Evolutionary conservation across 2,113 vertebrate species (phyloP).

Genomic region (Anhinga anhinga): DNA sequence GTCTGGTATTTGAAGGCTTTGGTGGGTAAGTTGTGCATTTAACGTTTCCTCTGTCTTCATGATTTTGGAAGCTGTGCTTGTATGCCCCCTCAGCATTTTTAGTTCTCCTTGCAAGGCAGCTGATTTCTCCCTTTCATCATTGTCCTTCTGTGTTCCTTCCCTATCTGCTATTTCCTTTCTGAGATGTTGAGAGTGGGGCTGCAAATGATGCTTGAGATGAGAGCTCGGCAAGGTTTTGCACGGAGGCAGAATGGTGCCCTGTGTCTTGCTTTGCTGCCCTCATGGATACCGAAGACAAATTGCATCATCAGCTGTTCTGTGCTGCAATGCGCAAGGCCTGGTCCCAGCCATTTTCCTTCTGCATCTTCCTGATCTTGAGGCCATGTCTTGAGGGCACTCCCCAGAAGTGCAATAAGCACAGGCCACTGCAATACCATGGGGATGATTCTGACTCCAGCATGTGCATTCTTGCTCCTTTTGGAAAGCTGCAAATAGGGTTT

Average conservation of each 20-base stretch:
- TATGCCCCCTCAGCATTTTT: not conserved
- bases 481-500: not conserved
- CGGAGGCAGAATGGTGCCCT: fast-evolving
- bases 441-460: not conserved
- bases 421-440: not conserved
- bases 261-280: not conserved
- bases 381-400: fast-evolving
- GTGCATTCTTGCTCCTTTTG: not conserved
- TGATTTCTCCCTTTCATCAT: not conserved
- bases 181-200: not conserved
- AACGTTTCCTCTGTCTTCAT: not conserved
- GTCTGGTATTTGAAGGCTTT: not conserved
- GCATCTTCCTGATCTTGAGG: not conserved
- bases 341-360: not conserved
- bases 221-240: not conserved
- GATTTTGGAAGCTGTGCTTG: not conserved
- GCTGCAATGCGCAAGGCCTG: not conserved
- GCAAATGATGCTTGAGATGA: not conserved
- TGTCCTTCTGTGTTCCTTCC: not conserved
- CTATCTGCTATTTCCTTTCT: not conserved
- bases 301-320: not conserved
- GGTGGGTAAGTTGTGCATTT: not conserved
- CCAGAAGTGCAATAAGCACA: not conserved
- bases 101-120: not conserved
- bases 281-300: not conserved